Evolutionary conservation across 2,797 vertebrate genomes (phyloP), one percentile per base, ranked within the genome.

Genomic region (Eupleurogrammus muticus): DNA sequence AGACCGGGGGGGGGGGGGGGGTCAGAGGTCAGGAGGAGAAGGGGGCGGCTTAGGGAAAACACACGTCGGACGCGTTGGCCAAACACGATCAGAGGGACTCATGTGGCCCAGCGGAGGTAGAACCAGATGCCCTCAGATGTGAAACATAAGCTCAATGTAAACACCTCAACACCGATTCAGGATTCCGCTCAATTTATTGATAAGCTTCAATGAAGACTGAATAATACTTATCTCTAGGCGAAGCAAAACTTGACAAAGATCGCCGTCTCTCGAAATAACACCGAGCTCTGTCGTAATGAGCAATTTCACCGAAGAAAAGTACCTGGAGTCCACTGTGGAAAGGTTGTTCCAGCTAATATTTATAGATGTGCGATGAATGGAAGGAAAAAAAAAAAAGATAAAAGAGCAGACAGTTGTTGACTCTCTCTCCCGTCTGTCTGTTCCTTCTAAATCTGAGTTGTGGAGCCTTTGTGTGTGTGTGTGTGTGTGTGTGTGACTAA

Each of bases 11-110:
- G 85, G 75, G 81, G 83, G 87, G 86, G 88, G 87, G 82, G 92
- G 92, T 92, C 74, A 94, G 85, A 93, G 94, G 92, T 93, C 88
- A 85, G 58, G 55, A 63, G 32, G 73, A 86, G 80, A 80, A 79
- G 79, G 87, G 86, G 79, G 72, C 79, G 75, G 73, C 85, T 81
- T 79, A 85, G 86, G 70, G 75, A 90, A 92, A 93, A 91, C 89
- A 90, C 84, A 89, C 81, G 55, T 79, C 88, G 86, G 84, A 90
- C 66, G 71, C 91, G 79, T 71, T 81, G 91, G 87, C 81, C 84
- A 75, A 88, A 92, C 87, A 86, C 44, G 87, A 91, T 93, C 91
- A 92, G 77, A 90, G 84, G 72, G 85, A 82, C 83, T 77, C 87
- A 84, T 85, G 65, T 84, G 84, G 90, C 81, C 67, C 23, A 77